These are phyloP conservation scores for Scolanthus callimorphus DNA, from an alignment of 92 coral and sea anemone genomes.

Conservation along the genomic window DNA sequence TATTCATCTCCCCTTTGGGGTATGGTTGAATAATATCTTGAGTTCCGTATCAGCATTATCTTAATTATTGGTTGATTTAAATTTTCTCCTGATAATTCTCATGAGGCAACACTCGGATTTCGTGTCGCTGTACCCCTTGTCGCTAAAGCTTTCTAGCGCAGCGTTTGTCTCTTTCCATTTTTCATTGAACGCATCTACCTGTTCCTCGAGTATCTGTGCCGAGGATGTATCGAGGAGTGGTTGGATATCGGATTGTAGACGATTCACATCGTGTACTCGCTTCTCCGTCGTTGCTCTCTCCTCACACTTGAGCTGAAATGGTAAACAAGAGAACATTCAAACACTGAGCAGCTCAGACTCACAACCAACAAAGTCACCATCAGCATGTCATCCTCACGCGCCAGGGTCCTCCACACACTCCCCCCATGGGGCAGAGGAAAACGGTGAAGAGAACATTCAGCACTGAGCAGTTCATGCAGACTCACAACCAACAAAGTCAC, in stretches of 20 bases:
- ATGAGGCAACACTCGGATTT: constrained; percentile 60
- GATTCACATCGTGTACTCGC: constrained; percentile 63
- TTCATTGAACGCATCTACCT: constrained; percentile 66
- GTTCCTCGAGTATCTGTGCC: constrained; percentile 50
- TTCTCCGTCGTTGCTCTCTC: constrained; percentile 50
- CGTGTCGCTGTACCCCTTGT: constrained; percentile 69
- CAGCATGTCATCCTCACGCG: no score
- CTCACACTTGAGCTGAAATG: constrained; percentile 58
- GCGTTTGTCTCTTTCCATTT: constrained; percentile 67
- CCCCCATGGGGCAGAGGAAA: no score
- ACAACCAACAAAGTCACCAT: no score
- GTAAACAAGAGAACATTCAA: background rate
- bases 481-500: no score
- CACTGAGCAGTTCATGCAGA: no score
- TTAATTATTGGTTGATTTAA: constrained; percentile 46
- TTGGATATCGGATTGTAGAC: constrained; percentile 51
- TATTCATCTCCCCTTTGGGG: no score
- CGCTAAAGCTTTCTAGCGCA: constrained; percentile 70
- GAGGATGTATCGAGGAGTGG: constrained; percentile 60
- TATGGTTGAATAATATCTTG: no score
- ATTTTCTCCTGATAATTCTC: constrained; percentile 62
- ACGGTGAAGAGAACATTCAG: no score
- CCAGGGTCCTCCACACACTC: no score
- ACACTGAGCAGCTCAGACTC: no score
- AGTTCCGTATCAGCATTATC: no score